phyloP scores from a whole-genome alignment of 2,113 vertebrate genomes.

The Telmatochromis sp. region DNA sequence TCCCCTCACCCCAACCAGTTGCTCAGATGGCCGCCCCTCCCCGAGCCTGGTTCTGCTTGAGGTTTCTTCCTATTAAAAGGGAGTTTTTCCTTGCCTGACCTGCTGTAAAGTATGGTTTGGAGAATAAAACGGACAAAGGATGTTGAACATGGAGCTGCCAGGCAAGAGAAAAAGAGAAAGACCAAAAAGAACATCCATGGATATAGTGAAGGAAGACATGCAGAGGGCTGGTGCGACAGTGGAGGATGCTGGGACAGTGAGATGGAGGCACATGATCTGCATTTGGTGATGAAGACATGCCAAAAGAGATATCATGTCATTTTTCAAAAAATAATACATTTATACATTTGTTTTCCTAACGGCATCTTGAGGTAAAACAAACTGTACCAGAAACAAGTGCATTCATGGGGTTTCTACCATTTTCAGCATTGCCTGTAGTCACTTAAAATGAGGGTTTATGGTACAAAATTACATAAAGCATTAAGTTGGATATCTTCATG shows the following conservation, averaged over 20 bases:
- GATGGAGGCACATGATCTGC: neutral
- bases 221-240: neutral
- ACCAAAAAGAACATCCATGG: neutral
- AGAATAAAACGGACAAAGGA: neutral
- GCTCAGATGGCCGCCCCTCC: neutral
- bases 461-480: neutral
- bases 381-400: neutral
- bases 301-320: neutral
- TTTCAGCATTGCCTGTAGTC: neutral
- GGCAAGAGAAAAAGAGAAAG: neutral
- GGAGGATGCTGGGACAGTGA: neutral
- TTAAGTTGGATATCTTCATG: neutral
- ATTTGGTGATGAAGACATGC: neutral
- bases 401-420: neutral
- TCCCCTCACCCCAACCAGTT: neutral
- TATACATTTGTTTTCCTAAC: neutral
- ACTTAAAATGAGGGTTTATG: neutral
- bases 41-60: neutral
- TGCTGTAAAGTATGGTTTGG: neutral
- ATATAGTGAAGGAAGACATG: neutral
- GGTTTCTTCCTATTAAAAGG: neutral
- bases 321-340: neutral
- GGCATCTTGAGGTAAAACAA: neutral
- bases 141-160: neutral
- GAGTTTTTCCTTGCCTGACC: neutral